Evolutionary conservation across 2,888 invertebrate species (phyloP).

Genomic region (Troilus luridus): DNA sequence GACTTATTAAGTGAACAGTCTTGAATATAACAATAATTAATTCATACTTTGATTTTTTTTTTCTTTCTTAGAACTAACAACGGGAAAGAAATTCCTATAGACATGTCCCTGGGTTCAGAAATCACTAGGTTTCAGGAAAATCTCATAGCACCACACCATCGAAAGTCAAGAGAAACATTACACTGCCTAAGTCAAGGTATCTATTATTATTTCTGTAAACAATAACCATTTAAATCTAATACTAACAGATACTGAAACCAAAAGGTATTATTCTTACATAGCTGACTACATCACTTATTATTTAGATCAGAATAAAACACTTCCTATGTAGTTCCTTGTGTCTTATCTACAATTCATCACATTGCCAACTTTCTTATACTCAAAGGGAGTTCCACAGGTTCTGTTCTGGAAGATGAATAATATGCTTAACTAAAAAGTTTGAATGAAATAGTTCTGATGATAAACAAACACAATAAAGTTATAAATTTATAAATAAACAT

Average conservation of each 20-base stretch:
- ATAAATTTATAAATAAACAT: too few species aligned
- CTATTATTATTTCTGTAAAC: not conserved
- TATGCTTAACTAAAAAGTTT: too few species aligned
- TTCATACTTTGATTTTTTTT: not conserved
- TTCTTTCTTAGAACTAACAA: slow-evolving; percentile 40
- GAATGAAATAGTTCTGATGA: too few species aligned
- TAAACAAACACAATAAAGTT: too few species aligned
- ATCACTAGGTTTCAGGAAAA: slow-evolving; percentile 9
- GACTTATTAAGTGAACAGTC: not conserved
- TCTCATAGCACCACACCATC: not conserved
- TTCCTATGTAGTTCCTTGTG: too few species aligned
- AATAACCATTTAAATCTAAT: not conserved
- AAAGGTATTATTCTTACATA: not conserved
- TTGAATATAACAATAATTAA: not conserved
- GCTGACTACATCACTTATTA: not conserved
- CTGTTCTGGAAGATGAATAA: too few species aligned
- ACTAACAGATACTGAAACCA: not conserved
- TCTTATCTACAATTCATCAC: not conserved
- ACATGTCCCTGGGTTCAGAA: slow-evolving; percentile 42
- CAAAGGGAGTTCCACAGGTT: too few species aligned
- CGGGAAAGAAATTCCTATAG: slow-evolving; percentile 55
- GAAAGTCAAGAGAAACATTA: slow-evolving; percentile 30
- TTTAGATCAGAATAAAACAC: not conserved
- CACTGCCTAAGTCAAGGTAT: slow-evolving; percentile 4
- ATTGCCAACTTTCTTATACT: not conserved